phyloP scores from a whole-genome alignment of 2,113 vertebrate species.

The Tragelaphus strepsiceros region DNA sequence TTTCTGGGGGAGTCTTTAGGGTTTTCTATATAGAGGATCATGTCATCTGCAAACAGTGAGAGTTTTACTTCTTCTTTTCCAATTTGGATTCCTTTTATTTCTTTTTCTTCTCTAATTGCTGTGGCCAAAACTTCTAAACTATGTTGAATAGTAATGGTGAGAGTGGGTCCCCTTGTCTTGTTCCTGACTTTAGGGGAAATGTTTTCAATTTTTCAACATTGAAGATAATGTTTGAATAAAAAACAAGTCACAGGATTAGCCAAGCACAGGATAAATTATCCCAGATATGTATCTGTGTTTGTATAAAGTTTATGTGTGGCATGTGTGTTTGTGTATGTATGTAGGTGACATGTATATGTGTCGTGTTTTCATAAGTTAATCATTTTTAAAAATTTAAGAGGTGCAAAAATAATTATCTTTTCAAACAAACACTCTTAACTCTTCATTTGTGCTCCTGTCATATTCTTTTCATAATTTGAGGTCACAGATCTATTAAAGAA shows the following conservation, averaged over 20 bases:
- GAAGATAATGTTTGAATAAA: not conserved
- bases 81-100: too few species aligned
- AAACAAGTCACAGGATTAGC: not conserved
- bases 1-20: too few species aligned
- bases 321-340: not conserved
- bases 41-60: too few species aligned
- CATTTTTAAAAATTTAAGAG: not conserved
- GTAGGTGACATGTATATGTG: not conserved
- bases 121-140: too few species aligned
- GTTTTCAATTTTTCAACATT: too few species aligned
- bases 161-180: too few species aligned
- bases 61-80: too few species aligned
- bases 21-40: too few species aligned
- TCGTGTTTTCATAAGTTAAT: not conserved
- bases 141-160: too few species aligned
- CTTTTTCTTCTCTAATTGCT: too few species aligned
- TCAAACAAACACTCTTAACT: not conserved
- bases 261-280: not conserved
- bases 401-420: not conserved
- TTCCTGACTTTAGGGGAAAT: too few species aligned
- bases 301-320: rapidly evolving
- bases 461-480: not conserved
- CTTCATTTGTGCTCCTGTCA: not conserved
- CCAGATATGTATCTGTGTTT: not conserved
- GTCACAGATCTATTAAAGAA: not conserved